Evolutionary conservation across 2,888 invertebrate genomes (phyloP).

Genomic region (Drosophila setosimentum): DNA sequence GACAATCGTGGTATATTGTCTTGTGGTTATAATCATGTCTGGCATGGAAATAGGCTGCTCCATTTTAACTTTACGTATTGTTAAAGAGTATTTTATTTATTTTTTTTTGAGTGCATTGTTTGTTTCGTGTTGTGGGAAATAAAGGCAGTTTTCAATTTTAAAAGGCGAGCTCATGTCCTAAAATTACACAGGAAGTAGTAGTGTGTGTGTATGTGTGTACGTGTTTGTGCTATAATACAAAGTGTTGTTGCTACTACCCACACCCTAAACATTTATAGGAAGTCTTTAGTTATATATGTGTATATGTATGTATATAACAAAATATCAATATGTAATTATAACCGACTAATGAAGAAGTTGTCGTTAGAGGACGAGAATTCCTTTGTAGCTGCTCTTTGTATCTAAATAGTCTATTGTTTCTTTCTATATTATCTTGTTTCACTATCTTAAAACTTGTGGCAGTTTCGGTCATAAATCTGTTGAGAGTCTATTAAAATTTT

Average conservation of each 20-base stretch:
- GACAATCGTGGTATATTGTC: conserved; percentile 74
- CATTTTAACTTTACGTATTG: conserved; percentile 44
- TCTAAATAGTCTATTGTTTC: conserved; percentile 26
- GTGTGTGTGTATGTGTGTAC: conserved; percentile 46
- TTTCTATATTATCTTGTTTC: conserved; percentile 13
- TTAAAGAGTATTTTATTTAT: conserved; percentile 73
- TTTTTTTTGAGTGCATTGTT: conserved; percentile 66
- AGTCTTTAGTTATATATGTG: conserved; percentile 63
- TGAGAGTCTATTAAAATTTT: conserved; percentile 17
- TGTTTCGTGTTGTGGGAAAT: conserved; percentile 54
- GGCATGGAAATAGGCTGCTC: conserved; percentile 21
- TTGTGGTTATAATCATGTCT: conserved; percentile 49
- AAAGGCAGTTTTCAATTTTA: conserved; percentile 75
- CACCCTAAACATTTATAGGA: conserved; percentile 79
- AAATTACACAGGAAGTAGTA: conserved; percentile 70
- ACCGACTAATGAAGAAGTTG: conserved; percentile 84
- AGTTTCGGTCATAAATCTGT: conserved; percentile 61
- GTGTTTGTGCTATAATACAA: conserved; percentile 76
- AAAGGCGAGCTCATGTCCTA: conserved; percentile 61
- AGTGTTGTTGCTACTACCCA: conserved; percentile 73
- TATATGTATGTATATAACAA: conserved; percentile 53
- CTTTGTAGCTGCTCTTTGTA: conserved; percentile 61
- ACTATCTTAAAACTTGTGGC: conserved; percentile 58
- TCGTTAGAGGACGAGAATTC: conserved; percentile 83
- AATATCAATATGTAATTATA: conserved; percentile 59